A percentile compares a stretch with the other conserved stretches of the same genome.
phyloP scores from a whole-genome alignment of 2,113 vertebrate genomes.

The Phalacrocorax aristotelis region DNA sequence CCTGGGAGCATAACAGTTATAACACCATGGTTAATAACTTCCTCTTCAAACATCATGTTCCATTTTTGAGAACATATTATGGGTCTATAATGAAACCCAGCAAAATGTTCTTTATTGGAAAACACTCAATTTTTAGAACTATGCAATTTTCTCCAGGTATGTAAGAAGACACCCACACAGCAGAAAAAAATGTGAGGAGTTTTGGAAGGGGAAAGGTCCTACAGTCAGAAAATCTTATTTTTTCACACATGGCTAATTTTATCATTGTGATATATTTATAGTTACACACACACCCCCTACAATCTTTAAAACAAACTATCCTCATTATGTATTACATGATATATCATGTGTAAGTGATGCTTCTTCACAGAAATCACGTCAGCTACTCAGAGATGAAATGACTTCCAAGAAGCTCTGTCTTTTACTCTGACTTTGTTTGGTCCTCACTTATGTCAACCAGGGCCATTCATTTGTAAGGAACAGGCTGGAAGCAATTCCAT shows the following conservation, averaged over 20 bases:
- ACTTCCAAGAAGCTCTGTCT: neutral
- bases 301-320: neutral
- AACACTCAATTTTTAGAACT: neutral
- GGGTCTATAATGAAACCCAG: neutral
- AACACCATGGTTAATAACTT: conserved; percentile 11
- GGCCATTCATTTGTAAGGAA: neutral
- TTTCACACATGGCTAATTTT: neutral
- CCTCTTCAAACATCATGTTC: conserved; percentile 21
- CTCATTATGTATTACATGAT: neutral
- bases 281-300: neutral
- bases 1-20: neutral
- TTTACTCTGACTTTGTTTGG: neutral
- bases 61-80: conserved; percentile 29
- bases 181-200: neutral
- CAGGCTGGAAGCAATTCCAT: neutral
- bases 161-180: neutral
- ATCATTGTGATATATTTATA: neutral
- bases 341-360: neutral
- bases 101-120: neutral
- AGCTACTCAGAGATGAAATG: neutral
- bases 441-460: neutral
- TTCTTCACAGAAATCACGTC: neutral
- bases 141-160: neutral
- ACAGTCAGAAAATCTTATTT: neutral
- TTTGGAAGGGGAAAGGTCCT: neutral